Evolutionary conservation across 2,113 vertebrate species (phyloP).

Genomic region (Philantomba maxwellii): DNA sequence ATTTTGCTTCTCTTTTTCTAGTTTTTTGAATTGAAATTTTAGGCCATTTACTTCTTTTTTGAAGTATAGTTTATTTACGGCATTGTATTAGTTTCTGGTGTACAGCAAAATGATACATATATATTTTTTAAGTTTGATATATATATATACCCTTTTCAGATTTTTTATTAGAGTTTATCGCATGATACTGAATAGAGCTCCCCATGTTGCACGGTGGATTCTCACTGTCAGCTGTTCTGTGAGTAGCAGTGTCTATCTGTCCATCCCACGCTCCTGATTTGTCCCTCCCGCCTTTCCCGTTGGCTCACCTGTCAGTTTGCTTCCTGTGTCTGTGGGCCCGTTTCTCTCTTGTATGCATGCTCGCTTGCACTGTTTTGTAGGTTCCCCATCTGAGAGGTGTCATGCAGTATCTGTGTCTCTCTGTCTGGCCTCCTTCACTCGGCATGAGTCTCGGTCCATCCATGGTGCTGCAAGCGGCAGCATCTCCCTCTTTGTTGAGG

Average conservation of each 20-base stretch:
- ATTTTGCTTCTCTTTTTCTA: background rate
- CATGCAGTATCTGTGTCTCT: fast-evolving
- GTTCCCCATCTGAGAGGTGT: background rate
- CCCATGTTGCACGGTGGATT: background rate
- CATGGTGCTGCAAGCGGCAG: background rate
- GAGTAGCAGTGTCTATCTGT: background rate
- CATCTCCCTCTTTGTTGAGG: fast-evolving
- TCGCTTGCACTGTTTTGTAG: background rate
- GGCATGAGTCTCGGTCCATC: background rate
- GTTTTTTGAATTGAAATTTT: background rate
- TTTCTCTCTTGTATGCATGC: background rate
- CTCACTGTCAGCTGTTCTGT: fast-evolving
- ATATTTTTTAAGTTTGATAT: background rate
- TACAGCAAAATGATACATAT: background rate
- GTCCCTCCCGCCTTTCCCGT: background rate
- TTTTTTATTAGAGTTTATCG: background rate
- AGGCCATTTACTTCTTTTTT: background rate
- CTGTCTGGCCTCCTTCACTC: background rate
- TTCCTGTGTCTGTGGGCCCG: background rate
- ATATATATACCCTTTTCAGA: background rate
- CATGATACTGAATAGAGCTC: background rate
- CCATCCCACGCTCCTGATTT: background rate
- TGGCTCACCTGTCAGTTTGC: background rate
- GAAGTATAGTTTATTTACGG: background rate
- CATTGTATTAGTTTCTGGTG: background rate